Evolutionary conservation across 2,113 vertebrate species (phyloP).

Genomic region (Pitta sordida): DNA sequence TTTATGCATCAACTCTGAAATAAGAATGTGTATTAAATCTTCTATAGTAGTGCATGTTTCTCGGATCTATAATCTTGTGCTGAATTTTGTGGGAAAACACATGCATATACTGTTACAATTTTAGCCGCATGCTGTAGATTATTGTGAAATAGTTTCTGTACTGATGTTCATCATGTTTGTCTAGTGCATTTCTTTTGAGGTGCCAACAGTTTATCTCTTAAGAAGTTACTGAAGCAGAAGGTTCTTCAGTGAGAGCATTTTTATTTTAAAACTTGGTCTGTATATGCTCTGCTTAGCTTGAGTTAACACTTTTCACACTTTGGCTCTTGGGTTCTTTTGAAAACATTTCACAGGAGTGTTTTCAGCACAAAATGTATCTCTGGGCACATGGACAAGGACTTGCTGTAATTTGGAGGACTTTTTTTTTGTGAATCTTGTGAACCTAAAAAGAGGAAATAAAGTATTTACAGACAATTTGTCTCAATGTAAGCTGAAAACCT

Average conservation of each 20-base stretch:
- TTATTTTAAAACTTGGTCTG: neutral
- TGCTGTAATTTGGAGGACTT: neutral
- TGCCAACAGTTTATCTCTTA: neutral
- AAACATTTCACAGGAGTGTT: neutral
- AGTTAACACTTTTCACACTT: neutral
- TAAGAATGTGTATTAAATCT: slow-evolving; percentile 8
- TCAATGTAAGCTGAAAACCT: neutral
- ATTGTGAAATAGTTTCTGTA: neutral
- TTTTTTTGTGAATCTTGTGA: neutral
- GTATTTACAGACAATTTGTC: neutral
- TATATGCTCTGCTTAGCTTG: neutral
- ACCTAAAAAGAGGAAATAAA: neutral
- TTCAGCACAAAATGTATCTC: neutral
- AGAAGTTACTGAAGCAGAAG: neutral
- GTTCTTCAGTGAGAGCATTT: neutral
- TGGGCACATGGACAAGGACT: neutral
- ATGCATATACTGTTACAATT: neutral
- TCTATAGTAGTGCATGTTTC: neutral
- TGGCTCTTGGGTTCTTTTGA: neutral
- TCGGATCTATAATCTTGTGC: neutral
- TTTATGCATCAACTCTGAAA: neutral
- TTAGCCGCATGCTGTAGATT: neutral
- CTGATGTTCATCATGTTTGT: neutral
- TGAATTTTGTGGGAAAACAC: neutral
- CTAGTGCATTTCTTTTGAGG: neutral